Evolutionary conservation across 30 jellyfish, hydroid and myxozoan genomes (phyloP).

Genomic region (Turritopsis dohrnii): DNA sequence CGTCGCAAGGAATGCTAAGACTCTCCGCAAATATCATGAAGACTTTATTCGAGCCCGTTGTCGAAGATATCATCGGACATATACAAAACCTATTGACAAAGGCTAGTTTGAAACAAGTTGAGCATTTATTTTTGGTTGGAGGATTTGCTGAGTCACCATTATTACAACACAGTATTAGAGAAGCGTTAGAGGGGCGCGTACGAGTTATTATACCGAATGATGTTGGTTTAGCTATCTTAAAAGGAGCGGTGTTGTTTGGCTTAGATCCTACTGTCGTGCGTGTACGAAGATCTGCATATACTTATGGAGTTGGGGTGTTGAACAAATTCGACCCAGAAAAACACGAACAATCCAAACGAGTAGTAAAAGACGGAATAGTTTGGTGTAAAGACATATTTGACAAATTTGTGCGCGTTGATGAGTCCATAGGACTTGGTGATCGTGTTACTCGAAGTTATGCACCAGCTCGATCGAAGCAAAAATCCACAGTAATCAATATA

Average conservation of each 20-base stretch:
- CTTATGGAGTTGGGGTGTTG: conserved; percentile 97
- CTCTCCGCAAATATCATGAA: conserved; percentile 71
- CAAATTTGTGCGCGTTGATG: conserved; percentile 76
- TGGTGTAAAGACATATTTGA: conserved; percentile 97
- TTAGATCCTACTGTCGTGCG: conserved; percentile 95
- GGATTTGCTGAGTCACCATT: conserved; percentile 98
- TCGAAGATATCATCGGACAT: conserved; percentile 53
- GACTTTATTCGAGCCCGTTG: conserved; percentile 63
- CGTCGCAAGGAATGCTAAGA: conserved; percentile 94
- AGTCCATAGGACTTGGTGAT: conserved; percentile 95
- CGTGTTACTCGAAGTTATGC: conserved; percentile 93
- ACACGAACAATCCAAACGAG: conserved; percentile 84
- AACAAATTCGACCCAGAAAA: conserved; percentile 70
- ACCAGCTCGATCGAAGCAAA: conserved; percentile 97
- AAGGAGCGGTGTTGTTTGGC: conserved; percentile 98
- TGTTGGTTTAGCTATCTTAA: conserved; percentile 82
- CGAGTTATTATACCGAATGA: conserved; percentile 92
- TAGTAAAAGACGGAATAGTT: conserved; percentile 76
- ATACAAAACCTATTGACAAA: conserved; percentile 60
- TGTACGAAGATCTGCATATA: conserved; percentile 82
- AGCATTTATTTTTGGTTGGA: conserved; percentile 86
- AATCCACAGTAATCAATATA: conserved; percentile 79
- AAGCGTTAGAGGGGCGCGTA: conserved; percentile 63
- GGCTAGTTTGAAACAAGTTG: conserved; percentile 48
- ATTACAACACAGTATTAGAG: conserved; percentile 70